These are phyloP conservation scores for Spilogale gracilis DNA, from an alignment of 2,113 vertebrate genomes.

Conservation along the genomic window DNA sequence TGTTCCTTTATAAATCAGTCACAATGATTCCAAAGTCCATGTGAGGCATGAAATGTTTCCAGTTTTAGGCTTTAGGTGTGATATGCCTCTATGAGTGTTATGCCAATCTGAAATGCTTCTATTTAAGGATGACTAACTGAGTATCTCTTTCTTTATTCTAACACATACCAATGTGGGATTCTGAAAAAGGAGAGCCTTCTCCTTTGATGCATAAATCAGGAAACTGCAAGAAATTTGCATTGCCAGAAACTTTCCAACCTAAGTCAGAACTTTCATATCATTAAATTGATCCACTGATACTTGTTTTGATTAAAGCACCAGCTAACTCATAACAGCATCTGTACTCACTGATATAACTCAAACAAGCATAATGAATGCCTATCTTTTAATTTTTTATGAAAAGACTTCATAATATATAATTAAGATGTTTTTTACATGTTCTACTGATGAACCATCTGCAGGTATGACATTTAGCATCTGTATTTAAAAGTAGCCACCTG, in stretches of 20 bases:
- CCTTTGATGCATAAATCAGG: conserved; percentile 75
- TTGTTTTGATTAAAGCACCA: conserved; percentile 76
- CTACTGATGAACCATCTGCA: conserved; percentile 79
- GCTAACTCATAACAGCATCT: conserved; percentile 68
- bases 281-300: conserved; percentile 74
- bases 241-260: conserved; percentile 58
- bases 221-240: conserved; percentile 62
- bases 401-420: conserved; percentile 66
- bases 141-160: neutral
- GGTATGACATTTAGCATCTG: conserved; percentile 79
- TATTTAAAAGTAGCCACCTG: conserved; percentile 80
- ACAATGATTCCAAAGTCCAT: neutral
- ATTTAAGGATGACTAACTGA: conserved; percentile 31
- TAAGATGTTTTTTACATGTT: conserved; percentile 75
- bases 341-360: conserved; percentile 41
- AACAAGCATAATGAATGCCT: conserved; percentile 65
- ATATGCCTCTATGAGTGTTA: neutral
- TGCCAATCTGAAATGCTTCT: neutral
- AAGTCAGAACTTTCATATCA: conserved; percentile 44
- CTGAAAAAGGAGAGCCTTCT: neutral
- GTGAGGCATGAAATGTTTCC: neutral
- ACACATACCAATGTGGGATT: conserved; percentile 23
- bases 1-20: neutral
- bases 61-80: neutral
- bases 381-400: conserved; percentile 72